Evolutionary conservation across 2,888 invertebrate species (phyloP).

Genomic region (Clistopyga incitator): DNA sequence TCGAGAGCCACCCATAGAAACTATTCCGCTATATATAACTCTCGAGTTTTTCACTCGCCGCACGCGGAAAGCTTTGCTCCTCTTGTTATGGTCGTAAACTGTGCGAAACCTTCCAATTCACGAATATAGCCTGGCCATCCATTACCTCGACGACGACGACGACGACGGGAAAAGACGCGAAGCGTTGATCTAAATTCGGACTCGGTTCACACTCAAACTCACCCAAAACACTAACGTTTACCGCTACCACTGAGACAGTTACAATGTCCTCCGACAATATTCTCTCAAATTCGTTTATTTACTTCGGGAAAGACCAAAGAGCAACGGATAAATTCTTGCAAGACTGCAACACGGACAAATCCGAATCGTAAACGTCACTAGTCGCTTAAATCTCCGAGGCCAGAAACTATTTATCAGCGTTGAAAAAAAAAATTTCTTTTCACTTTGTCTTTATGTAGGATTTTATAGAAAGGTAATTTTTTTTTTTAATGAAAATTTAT

Average conservation of each 20-base stretch:
- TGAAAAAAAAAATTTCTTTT: too few species aligned
- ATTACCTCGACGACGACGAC: too few species aligned
- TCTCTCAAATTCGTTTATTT: not conserved
- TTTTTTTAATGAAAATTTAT: too few species aligned
- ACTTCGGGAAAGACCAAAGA: not conserved
- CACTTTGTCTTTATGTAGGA: too few species aligned
- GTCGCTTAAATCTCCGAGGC: not conserved
- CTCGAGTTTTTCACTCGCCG: slow-evolving; percentile 50
- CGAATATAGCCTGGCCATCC: slow-evolving; percentile 41
- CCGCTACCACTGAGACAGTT: not conserved
- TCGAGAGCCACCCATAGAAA: slow-evolving; percentile 37
- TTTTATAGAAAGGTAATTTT: too few species aligned
- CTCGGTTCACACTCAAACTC: slow-evolving; percentile 1
- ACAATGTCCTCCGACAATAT: not conserved
- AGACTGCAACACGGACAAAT: not conserved
- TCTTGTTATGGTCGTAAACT: slow-evolving; percentile 45
- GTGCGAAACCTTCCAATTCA: slow-evolving; percentile 49
- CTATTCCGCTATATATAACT: slow-evolving; percentile 36
- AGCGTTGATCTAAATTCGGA: slow-evolving; percentile 53
- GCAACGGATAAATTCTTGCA: not conserved
- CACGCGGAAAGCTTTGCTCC: slow-evolving; percentile 36
- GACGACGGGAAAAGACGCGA: slow-evolving; percentile 12
- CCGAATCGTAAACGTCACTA: slow-evolving; percentile 35
- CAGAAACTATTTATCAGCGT: too few species aligned
- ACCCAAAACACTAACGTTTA: not conserved